A percentile compares a stretch with the other conserved stretches of the same genome.
phyloP scores from a whole-genome alignment of 2,888 invertebrate genomes.

The Apeira syringaria region DNA sequence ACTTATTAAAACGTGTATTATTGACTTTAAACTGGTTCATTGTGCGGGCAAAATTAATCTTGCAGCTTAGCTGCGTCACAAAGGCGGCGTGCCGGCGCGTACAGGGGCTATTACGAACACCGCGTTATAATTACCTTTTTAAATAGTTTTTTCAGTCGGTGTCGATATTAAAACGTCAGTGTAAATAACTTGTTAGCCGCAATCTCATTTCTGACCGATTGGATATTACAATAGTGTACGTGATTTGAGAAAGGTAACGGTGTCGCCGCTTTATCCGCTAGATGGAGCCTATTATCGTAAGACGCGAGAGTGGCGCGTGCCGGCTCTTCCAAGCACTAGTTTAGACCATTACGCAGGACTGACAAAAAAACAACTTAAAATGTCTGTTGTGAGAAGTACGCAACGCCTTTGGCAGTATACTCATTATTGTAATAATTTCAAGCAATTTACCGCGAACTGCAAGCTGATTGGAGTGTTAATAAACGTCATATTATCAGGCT shows the following conservation, averaged over 20 bases:
- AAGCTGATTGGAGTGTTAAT: conserved; percentile 4
- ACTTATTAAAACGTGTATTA: conserved; percentile 72
- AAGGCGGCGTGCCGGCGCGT: conserved; percentile 72
- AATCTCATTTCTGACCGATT: conserved; percentile 83
- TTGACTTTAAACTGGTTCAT: conserved; percentile 75
- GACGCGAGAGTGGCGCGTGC: conserved; percentile 60
- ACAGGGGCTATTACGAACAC: conserved; percentile 76
- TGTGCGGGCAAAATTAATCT: conserved; percentile 81
- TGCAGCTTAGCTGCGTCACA: conserved; percentile 77
- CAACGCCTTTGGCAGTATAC: conserved; percentile 26
- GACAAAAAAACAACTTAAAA: conserved; percentile 44
- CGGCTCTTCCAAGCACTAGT: conserved; percentile 43
- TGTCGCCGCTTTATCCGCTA: conserved; percentile 79
- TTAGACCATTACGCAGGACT: conserved; percentile 51
- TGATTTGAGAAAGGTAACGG: conserved; percentile 84
- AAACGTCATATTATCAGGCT: conserved; percentile 13
- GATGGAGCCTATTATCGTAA: conserved; percentile 69
- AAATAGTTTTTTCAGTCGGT: conserved; percentile 77
- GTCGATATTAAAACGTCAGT: conserved; percentile 83
- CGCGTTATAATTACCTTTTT: conserved; percentile 81
- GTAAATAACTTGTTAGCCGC: conserved; percentile 84
- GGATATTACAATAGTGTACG: conserved; percentile 84
- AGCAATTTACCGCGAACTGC: conserved; percentile 27
- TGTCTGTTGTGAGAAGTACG: conserved; percentile 43
- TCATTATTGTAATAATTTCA: conserved; percentile 25